Base-by-base conservation (phyloP, 2,888 invertebrate species). In the Habrosyne pyritoides region DNA sequence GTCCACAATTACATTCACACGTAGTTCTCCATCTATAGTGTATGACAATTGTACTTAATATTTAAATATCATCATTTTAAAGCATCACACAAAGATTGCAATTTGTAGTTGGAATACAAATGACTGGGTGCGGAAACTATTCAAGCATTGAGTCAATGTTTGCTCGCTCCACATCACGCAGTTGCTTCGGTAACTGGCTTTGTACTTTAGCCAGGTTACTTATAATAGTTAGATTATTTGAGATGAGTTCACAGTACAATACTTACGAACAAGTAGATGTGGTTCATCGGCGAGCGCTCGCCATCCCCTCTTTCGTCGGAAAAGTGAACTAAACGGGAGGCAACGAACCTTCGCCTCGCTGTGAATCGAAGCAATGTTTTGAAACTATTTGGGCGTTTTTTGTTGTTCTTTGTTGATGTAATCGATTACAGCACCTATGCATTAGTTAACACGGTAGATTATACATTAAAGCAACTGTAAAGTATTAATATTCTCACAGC, bases 61-160 rank as follows among this genome's bases (percentile, higher is more conserved):
- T 0, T 42, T 6, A 42, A 12, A 8, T 18, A 18, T 42, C 42
- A 18, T 8, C 42, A 14, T 42, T 18, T 18, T 14, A 42, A 18
- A 42, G 42, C 42, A 42, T 14, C 42, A 18, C 42, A 42, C 42
- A 42, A n/a, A 42, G 8, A 18, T 36, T 55, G 14, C 51, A 55
- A 60, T 57, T 54, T 53, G 54, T 54, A 60, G 73, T 64, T 76
- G 81, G 75, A 79, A 83, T 61, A 78, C 75, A 56, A 51, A 47
- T 28, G 50, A 8, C 48, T 49, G 48, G 57, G 67, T 59, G 65
- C 57, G 59, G 60, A 67, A 72, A 59, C 69, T 73, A 73, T 71
- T 76, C 73, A 77, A 75, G 69, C 71, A 74, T 72, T 77, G 79
- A 80, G 75, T 80, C 71, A 72, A 72, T 74, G 77, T 82, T 81